Conservation (phyloP, 2,113 vertebrate genomes). For the Menidia beryllina region DNA sequence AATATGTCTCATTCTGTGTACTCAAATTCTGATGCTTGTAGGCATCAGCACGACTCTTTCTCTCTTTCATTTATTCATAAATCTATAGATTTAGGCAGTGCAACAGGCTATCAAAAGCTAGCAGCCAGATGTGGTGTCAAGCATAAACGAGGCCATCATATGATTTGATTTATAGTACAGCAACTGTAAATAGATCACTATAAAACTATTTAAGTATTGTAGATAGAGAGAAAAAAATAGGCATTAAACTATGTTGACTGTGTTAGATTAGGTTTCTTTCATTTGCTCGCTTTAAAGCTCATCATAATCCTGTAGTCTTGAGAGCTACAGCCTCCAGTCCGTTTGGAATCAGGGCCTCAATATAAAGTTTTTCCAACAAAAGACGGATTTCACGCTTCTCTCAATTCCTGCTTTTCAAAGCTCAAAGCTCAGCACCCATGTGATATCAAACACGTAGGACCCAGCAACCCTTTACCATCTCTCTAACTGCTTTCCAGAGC, state of each 20-base stretch:
- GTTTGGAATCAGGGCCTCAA: constrained; percentile 9
- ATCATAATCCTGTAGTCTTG: constrained; percentile 29
- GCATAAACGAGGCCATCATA: too few relatives aligned
- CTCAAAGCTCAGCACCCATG: too few relatives aligned
- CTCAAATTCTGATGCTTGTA: not conserved
- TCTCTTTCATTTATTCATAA: too few relatives aligned
- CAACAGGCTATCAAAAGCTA: too few relatives aligned
- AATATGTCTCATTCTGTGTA: not conserved
- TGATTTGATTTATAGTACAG: too few relatives aligned
- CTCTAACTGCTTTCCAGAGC: constrained; percentile 20
- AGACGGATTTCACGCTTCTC: constrained; percentile 31
- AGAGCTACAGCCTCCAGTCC: constrained; percentile 21
- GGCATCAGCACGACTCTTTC: not conserved
- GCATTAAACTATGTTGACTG: constrained; percentile 14
- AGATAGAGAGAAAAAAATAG: too few relatives aligned
- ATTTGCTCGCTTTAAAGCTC: constrained; percentile 20
- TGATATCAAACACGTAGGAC: constrained; percentile 25
- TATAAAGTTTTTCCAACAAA: constrained; percentile 24
- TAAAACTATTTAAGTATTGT: too few relatives aligned
- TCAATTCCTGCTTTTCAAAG: constrained; percentile 6
- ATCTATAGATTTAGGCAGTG: too few relatives aligned
- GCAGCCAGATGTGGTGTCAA: too few relatives aligned
- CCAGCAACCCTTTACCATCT: constrained; percentile 6
- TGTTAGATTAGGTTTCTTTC: constrained; percentile 23
- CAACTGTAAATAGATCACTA: too few relatives aligned